Evolutionary conservation across 2,113 vertebrate species (phyloP), one percentile per base, ranked within the genome.

Genomic region (Pluvialis apricaria): DNA sequence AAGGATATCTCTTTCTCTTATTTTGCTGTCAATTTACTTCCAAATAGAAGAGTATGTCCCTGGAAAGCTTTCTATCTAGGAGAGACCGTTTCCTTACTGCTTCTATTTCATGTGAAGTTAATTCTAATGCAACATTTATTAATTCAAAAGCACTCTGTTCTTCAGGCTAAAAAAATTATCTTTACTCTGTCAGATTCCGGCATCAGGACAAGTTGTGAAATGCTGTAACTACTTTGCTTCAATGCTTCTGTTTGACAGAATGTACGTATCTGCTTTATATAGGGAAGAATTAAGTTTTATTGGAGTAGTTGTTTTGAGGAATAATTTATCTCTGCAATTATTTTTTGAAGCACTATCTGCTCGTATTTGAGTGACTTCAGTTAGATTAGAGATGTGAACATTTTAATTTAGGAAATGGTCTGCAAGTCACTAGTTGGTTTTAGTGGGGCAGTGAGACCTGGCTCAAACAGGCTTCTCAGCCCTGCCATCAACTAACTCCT

Each of bases 121-220:
- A 95, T 96, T 96, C 51, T 93, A 92, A 92, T 96, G 65, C 45
- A 96, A 86, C 55, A 88, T 95, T 92, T 97, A 97, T 97, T 96
- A 97, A 92, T 95, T 95, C 78, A 81, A 95, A 97, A 84, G 78
- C 80, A 90, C 80, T 88, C 73, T 79, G 28, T 94, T 96, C 85
- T 96, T 32, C 52, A 68, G 91, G 91, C 90, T 95, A 91, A 95
- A 84, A 82, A 78, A 73, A 49, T 10, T 52, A 62, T 83, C 90
- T 95, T 95, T 96, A 31, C 62, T 92, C 90, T 96, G 95, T 96
- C 94, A 92, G 71, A 68, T 93, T 95, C 75, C 44, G 87, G 32
- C 44, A 72, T 75, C 36, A 71, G 91, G 85, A 92, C 80, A 82
- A 94, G 90, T 93, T 88, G 81, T 95, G 91, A 95, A 95, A 87